phyloP scores from a whole-genome alignment of 2,888 invertebrate genomes.

The Bunonema sp. region DNA sequence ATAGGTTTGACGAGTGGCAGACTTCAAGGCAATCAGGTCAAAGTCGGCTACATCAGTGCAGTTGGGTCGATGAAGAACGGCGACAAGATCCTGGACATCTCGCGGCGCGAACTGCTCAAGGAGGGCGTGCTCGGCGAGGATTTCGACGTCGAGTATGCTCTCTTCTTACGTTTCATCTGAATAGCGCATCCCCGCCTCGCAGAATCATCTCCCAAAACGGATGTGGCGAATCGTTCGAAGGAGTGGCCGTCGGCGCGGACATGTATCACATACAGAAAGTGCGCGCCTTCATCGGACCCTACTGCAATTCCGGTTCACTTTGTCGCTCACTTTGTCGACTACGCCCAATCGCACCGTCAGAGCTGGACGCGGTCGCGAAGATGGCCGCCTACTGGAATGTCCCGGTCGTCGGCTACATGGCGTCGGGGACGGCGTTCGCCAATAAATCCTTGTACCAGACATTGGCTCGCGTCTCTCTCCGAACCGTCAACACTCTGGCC shows the following conservation, averaged over 20 bases:
- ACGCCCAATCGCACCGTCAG: constrained; percentile 7
- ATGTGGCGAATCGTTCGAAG: constrained; percentile 39
- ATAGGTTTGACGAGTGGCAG: too few relatives aligned
- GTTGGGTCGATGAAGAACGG: constrained; percentile 33
- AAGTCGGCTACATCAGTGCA: constrained; percentile 39
- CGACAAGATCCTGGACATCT: constrained; percentile 32
- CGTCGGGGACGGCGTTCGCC: constrained; percentile 34
- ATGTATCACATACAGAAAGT: constrained; percentile 41
- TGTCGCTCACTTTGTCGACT: neutral
- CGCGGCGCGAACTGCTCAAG: constrained; percentile 22
- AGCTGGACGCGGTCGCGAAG: constrained; percentile 40
- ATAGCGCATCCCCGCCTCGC: constrained; percentile 1
- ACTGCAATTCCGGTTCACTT: constrained; percentile 30
- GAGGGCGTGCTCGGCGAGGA: constrained; percentile 32
- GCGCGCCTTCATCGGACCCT: constrained; percentile 39
- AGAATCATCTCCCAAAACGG: constrained; percentile 36
- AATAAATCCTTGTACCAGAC: constrained; percentile 40
- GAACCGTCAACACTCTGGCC: constrained; percentile 39
- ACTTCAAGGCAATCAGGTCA: too few relatives aligned
- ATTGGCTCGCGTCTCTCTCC: constrained; percentile 32
- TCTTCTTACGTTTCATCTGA: neutral
- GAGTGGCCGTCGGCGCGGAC: constrained; percentile 40
- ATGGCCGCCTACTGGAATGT: constrained; percentile 42
- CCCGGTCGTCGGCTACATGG: constrained; percentile 41
- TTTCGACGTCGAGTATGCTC: constrained; percentile 31